phyloP scores from a whole-genome alignment of 2,888 invertebrate genomes.

The Drosophila anomalipes region DNA sequence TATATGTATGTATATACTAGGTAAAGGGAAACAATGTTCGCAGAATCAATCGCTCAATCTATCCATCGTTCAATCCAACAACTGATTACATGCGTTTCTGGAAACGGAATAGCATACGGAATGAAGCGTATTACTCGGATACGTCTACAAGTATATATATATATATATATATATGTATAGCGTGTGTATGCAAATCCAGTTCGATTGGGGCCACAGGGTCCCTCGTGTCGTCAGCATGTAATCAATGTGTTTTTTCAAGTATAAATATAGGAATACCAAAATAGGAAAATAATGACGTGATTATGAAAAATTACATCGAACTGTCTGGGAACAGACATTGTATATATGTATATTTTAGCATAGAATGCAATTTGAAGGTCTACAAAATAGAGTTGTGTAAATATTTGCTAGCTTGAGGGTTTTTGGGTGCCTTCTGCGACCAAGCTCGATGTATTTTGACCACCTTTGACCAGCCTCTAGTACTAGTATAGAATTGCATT shows the following conservation, averaged over 20 bases:
- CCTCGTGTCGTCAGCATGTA: slow-evolving; percentile 17
- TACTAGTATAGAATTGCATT: background rate
- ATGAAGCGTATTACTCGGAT: slow-evolving; percentile 17
- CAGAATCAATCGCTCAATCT: slow-evolving; percentile 13
- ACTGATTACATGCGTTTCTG: slow-evolving; percentile 28
- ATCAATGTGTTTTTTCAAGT: slow-evolving; percentile 20
- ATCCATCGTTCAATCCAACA: slow-evolving; percentile 5
- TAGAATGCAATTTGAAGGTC: background rate
- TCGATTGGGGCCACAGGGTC: slow-evolving; percentile 30
- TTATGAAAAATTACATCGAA: background rate
- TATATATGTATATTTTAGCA: background rate
- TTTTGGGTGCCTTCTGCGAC: background rate
- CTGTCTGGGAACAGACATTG: background rate
- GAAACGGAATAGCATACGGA: slow-evolving; percentile 45
- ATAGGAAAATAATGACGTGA: background rate
- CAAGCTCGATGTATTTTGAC: background rate
- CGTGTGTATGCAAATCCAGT: slow-evolving; percentile 30
- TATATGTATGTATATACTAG: background rate
- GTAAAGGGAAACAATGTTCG: slow-evolving; percentile 1
- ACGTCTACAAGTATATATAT: slow-evolving; percentile 2
- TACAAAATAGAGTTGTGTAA: background rate
- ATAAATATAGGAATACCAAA: slow-evolving; percentile 8
- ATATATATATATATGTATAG: background rate
- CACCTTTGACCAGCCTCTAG: background rate
- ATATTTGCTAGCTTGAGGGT: background rate